These are phyloP conservation scores for Steinernema carpocapsae DNA, from an alignment of 2,888 invertebrate species.

Conservation along the genomic window DNA sequence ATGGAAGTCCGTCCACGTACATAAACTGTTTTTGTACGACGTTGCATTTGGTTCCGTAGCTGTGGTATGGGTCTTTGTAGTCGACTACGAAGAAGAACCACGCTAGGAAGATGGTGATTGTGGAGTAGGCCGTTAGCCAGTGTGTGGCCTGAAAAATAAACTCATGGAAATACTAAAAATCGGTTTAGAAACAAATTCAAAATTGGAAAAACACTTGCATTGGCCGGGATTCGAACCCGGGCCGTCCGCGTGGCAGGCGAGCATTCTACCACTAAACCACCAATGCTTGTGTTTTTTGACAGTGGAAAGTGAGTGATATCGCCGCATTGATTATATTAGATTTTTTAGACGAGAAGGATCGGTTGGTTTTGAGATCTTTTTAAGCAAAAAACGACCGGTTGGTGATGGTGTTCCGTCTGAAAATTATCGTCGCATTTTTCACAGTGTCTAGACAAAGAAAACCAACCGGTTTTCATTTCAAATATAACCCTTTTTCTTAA, in stretches of 20 bases:
- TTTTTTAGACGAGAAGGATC: no score
- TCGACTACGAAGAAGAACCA: slow-evolving; percentile 24
- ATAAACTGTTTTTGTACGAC: not conserved
- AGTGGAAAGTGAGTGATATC: not conserved
- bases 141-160: not conserved
- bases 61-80: not conserved
- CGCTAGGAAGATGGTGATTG: not conserved
- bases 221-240: slow-evolving; percentile 67
- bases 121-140: not conserved
- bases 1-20: slow-evolving; percentile 25
- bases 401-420: no score
- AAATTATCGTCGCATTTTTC: no score
- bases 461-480: no score
- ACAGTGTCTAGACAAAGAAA: no score
- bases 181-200: not conserved
- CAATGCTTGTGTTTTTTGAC: slow-evolving; percentile 44
- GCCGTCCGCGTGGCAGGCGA: slow-evolving; percentile 67
- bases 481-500: no score
- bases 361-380: no score
- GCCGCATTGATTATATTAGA: no score
- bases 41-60: slow-evolving; percentile 6
- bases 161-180: not conserved
- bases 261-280: slow-evolving; percentile 68
- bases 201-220: slow-evolving; percentile 70
- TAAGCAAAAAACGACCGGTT: no score